These are phyloP conservation scores for Pseudomyrmex dendroicus DNA, from an alignment of 1,140 invertebrate species.

Conservation along the genomic window DNA sequence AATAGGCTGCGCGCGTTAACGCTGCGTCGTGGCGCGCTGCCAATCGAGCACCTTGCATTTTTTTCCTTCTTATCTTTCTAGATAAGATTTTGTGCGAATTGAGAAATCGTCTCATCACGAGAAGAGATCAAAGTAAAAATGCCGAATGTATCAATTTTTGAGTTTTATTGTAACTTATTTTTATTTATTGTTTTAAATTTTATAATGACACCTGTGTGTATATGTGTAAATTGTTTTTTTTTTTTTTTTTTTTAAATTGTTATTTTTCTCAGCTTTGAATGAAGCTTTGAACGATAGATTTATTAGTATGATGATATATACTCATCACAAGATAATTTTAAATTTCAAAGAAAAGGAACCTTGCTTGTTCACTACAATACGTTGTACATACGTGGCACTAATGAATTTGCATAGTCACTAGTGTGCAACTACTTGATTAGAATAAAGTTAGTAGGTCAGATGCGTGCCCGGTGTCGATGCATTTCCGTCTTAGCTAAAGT, in stretches of 20 bases:
- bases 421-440: constrained; percentile 24
- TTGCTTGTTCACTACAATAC: background rate
- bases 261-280: constrained; percentile 5
- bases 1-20: constrained; percentile 48
- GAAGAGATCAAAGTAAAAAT: background rate
- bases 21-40: constrained; percentile 24
- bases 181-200: constrained; percentile 1
- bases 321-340: background rate
- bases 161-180: background rate
- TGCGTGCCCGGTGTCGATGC: constrained; percentile 31
- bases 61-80: background rate
- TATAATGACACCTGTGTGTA: background rate
- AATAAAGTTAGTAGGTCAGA: constrained; percentile 43
- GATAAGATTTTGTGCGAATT: background rate
- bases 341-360: background rate
- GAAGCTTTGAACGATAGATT: background rate
- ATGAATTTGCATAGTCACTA: constrained; percentile 13
- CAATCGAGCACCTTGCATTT: constrained; percentile 19
- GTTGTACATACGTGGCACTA: background rate
- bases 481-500: constrained; percentile 33
- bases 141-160: background rate
- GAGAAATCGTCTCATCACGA: background rate
- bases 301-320: background rate
- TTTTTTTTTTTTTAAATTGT: background rate
- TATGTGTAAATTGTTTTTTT: background rate